A percentile compares a stretch with the other conserved stretches of the same genome.
phyloP scores from a whole-genome alignment of 2,797 vertebrate genomes.

The Pseudopleuronectes americanus region DNA sequence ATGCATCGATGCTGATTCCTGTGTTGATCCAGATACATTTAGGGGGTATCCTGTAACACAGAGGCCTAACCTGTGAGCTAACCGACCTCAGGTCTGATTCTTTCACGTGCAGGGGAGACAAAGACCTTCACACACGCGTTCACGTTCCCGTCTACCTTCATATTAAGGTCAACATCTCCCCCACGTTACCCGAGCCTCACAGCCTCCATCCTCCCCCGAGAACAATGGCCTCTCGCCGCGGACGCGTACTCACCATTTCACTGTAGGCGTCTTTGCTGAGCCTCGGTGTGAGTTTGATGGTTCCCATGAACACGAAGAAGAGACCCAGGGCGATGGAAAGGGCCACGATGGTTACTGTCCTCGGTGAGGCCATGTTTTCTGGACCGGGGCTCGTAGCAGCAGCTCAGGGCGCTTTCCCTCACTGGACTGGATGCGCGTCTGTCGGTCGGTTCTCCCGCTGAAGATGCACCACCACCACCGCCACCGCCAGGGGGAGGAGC shows the following conservation, averaged over 20 bases:
- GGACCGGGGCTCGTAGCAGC: neutral
- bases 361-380: constrained; percentile 90
- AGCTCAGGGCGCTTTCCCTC: constrained; percentile 29
- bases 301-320: constrained; percentile 99
- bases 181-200: constrained; percentile 44
- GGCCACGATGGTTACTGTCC: constrained; percentile 94
- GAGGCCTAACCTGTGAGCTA: too few relatives aligned
- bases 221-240: constrained; percentile 69
- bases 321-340: constrained; percentile 95
- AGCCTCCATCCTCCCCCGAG: constrained; percentile 22
- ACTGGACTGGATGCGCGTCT: constrained; percentile 28
- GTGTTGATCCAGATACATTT: too few relatives aligned
- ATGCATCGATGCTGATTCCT: too few relatives aligned
- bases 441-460: constrained; percentile 21
- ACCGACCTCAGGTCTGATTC: too few relatives aligned
- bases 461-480: constrained; percentile 40
- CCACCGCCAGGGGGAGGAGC: neutral
- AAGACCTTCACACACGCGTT: too few relatives aligned
- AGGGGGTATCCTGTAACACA: too few relatives aligned
- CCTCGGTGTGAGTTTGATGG: constrained; percentile 95
- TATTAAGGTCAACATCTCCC: constrained; percentile 64
- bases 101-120: too few relatives aligned
- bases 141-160: constrained; percentile 17
- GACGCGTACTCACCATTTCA: constrained; percentile 92
- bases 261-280: constrained; percentile 97